A percentile compares a stretch with the other conserved stretches of the same genome.
Conservation (phyloP, 1,140 invertebrate genomes). For the Hetaerina americana region DNA sequence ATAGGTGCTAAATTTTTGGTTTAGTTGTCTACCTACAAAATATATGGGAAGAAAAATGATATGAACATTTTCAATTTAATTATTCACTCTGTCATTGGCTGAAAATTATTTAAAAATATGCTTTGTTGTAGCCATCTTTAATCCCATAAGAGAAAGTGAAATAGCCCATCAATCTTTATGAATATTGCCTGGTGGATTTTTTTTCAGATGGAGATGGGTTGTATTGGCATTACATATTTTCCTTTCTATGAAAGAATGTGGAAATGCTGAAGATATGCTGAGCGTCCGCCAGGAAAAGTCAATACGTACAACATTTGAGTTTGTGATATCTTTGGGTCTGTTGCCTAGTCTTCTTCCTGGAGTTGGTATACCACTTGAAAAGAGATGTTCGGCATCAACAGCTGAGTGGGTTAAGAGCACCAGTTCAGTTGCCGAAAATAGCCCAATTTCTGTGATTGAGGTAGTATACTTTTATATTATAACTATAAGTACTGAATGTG, state of each 20-base stretch:
- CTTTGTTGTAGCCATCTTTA: no score
- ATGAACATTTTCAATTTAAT: no score
- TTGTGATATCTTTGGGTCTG: conserved; percentile 47
- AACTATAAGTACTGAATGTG: no score
- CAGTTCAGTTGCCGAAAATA: not conserved
- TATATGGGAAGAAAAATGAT: no score
- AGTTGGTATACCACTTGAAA: conserved; percentile 39
- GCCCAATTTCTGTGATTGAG: not conserved
- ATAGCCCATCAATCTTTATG: no score
- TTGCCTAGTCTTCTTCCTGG: conserved; percentile 47
- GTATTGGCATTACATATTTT: conserved; percentile 12
- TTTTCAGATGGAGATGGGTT: conserved; percentile 13
- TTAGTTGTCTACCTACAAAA: no score
- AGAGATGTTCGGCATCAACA: conserved; percentile 24
- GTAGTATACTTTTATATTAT: conserved; percentile 1
- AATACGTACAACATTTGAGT: conserved; percentile 33
- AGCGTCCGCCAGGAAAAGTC: conserved; percentile 28
- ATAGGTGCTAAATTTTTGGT: no score
- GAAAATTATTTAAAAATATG: no score
- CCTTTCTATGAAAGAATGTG: conserved; percentile 9
- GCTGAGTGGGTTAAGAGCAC: not conserved
- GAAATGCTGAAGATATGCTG: conserved; percentile 17
- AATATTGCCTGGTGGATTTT: not conserved
- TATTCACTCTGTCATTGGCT: no score
- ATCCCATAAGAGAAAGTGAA: no score